Percentiles rank a stretch among this genome's conserved stretches.
These are phyloP conservation scores for Platycercus adscitus DNA, from an alignment of 2,113 vertebrate species.

Conservation along the genomic window DNA sequence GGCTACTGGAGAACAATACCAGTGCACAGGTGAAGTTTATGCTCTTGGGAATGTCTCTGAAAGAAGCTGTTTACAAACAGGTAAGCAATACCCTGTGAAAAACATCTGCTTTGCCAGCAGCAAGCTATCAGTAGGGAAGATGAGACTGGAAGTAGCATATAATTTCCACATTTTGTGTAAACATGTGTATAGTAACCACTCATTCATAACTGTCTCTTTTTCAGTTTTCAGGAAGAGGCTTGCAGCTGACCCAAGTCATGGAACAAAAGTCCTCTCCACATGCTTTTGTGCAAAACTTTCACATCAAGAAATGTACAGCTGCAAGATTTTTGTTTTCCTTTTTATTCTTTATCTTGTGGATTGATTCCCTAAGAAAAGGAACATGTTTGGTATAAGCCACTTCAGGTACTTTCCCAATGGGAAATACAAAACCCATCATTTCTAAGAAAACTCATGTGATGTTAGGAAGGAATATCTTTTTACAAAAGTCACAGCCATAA, in stretches of 20 bases:
- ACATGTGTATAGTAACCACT: background rate
- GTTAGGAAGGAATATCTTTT: background rate
- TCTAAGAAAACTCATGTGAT: background rate
- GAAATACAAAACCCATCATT: background rate
- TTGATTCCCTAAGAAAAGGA: background rate
- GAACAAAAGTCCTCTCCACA: background rate
- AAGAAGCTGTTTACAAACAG: conserved; percentile 33
- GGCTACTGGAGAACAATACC: background rate
- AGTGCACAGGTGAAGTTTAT: fast-evolving
- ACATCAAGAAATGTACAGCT: background rate
- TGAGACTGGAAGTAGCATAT: background rate
- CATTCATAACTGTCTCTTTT: background rate
- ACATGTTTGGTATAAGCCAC: background rate
- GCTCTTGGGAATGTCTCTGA: background rate
- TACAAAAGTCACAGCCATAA: background rate
- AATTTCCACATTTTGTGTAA: background rate
- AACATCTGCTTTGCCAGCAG: conserved; percentile 54
- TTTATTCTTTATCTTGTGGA: background rate
- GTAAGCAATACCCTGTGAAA: background rate
- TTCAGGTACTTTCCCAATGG: background rate
- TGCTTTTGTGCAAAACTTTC: background rate
- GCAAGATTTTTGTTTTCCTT: background rate
- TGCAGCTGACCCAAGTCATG: background rate
- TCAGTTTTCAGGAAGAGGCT: background rate
- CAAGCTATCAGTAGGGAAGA: background rate